Percentiles rank a stretch among this genome's conserved stretches.
phyloP scores from a whole-genome alignment of 2,113 vertebrate genomes.

The Toxotes chatareus region DNA sequence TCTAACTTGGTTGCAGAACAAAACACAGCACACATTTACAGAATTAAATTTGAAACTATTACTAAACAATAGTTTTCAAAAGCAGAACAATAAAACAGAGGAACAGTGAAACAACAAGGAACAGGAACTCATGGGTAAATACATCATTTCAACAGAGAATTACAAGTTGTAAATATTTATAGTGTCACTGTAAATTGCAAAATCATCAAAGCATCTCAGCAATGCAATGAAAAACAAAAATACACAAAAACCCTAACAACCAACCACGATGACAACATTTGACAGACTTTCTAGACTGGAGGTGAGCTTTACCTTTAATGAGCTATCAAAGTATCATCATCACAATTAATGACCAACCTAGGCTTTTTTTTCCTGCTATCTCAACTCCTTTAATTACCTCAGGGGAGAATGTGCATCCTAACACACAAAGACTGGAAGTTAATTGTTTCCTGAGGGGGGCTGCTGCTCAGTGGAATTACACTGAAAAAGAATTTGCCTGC shows the following conservation, averaged over 20 bases:
- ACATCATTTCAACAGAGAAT: neutral
- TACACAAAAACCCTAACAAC: neutral
- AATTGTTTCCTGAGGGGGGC: slow-evolving; percentile 61
- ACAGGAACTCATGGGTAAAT: no score
- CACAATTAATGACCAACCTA: neutral
- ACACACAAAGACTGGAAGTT: slow-evolving; percentile 57
- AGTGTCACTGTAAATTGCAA: neutral
- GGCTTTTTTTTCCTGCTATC: neutral
- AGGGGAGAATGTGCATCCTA: slow-evolving; percentile 37
- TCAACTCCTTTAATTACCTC: slow-evolving; percentile 19
- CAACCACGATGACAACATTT: neutral
- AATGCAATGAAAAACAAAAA: neutral
- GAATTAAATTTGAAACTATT: neutral
- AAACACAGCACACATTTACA: neutral
- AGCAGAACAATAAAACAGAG: neutral
- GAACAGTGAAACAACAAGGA: no score
- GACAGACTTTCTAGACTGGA: neutral
- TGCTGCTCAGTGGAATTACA: slow-evolving; percentile 24
- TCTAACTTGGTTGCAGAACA: neutral
- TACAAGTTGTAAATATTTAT: neutral
- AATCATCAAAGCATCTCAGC: neutral
- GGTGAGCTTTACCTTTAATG: neutral
- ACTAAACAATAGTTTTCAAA: neutral
- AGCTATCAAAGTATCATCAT: neutral
- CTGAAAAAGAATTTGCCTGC: slow-evolving; percentile 3